phyloP scores from a whole-genome alignment of 2,113 vertebrate species.

The Illadopsis cleaveri region DNA sequence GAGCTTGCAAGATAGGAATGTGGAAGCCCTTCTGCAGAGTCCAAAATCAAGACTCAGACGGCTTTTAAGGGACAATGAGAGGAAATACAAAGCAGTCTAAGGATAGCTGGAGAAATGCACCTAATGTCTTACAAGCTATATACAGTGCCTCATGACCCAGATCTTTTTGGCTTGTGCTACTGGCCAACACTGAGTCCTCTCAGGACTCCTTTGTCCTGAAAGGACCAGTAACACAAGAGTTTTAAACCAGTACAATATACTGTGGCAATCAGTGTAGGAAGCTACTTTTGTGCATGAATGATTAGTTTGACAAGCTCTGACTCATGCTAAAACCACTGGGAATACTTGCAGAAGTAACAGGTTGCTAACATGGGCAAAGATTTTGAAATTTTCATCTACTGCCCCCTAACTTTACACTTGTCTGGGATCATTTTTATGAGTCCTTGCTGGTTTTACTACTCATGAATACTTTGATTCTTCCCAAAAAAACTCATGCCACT shows the following conservation, averaged over 20 bases:
- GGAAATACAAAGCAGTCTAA: background rate
- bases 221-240: background rate
- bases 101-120: background rate
- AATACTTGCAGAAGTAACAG: background rate
- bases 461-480: background rate
- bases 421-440: background rate
- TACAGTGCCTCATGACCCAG: background rate
- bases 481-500: background rate
- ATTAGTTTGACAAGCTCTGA: conserved; percentile 1
- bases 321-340: background rate
- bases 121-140: background rate
- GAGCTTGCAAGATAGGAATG: background rate
- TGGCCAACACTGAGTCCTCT: background rate
- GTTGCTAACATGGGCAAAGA: background rate
- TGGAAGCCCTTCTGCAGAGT: background rate
- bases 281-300: background rate
- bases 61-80: background rate
- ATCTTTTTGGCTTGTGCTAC: background rate
- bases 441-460: background rate
- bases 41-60: background rate
- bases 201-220: background rate
- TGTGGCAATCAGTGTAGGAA: background rate
- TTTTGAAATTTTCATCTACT: background rate
- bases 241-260: background rate
- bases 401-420: background rate